A percentile compares a stretch with the other conserved stretches of the same genome.
phyloP scores from a whole-genome alignment of 1,140 invertebrate species.

The Temnothorax curvispinosus region DNA sequence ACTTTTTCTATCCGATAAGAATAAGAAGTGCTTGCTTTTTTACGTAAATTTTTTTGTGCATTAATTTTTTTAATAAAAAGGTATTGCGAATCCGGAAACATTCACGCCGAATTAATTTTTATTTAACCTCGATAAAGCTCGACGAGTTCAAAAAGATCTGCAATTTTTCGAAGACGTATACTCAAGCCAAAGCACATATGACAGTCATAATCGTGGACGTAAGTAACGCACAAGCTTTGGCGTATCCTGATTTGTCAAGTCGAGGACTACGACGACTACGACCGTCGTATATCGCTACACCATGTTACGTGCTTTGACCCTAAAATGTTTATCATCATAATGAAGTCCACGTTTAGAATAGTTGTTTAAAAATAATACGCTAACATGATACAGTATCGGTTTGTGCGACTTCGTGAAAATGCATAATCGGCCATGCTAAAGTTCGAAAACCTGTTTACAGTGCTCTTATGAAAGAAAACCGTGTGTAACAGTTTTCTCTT shows the following conservation, averaged over 20 bases:
- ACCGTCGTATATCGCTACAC: too few species aligned
- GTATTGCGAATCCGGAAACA: too few species aligned
- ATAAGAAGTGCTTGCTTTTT: neutral
- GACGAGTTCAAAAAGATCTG: neutral
- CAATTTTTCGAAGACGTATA: neutral
- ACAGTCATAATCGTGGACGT: too few species aligned
- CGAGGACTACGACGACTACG: too few species aligned
- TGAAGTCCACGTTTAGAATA: neutral
- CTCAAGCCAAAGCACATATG: neutral
- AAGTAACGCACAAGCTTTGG: too few species aligned
- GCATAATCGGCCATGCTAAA: neutral
- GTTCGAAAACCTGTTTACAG: neutral
- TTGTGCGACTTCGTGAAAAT: neutral
- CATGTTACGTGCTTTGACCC: neutral
- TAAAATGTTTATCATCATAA: slow-evolving; percentile 1
- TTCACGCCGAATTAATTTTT: neutral
- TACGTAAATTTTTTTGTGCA: neutral
- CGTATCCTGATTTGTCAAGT: too few species aligned
- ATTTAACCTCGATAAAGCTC: neutral
- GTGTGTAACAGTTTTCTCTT: neutral
- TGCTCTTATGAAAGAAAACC: neutral
- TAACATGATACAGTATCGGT: neutral
- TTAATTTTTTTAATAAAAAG: neutral
- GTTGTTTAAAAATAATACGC: neutral
- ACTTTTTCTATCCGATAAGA: neutral